These are phyloP conservation scores for Esperia sulphurella DNA, from an alignment of 2,888 invertebrate genomes.

Conservation along the genomic window DNA sequence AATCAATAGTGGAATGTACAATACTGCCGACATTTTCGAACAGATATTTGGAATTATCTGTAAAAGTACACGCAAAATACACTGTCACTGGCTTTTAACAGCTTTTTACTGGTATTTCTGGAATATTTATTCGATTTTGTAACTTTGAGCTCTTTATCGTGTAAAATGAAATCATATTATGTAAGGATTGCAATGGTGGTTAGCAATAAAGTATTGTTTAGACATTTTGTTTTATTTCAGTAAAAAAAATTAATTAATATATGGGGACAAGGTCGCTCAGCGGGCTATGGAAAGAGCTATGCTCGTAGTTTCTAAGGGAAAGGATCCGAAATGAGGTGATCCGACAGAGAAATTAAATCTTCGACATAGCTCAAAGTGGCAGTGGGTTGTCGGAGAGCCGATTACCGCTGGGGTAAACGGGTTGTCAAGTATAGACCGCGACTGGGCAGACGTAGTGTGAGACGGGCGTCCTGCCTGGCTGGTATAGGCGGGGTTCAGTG, in stretches of 20 bases:
- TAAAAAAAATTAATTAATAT: too few relatives aligned
- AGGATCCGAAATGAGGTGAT: too few relatives aligned
- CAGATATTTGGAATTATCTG: constrained; percentile 30
- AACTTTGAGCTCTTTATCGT: constrained; percentile 8
- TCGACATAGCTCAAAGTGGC: too few relatives aligned
- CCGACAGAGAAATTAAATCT: too few relatives aligned
- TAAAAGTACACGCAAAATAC: constrained; percentile 49
- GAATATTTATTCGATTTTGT: constrained; percentile 29
- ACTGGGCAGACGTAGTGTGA: too few relatives aligned
- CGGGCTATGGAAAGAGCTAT: too few relatives aligned
- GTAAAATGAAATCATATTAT: constrained; percentile 19
- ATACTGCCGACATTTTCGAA: constrained; percentile 44
- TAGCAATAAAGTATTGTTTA: constrained; percentile 64
- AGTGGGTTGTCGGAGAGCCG: too few relatives aligned
- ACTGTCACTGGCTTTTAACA: constrained; percentile 59
- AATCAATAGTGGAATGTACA: constrained; percentile 27
- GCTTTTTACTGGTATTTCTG: constrained; percentile 35
- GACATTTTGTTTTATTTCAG: constrained; percentile 35
- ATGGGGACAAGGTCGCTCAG: too few relatives aligned
- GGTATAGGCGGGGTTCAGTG: background rate
- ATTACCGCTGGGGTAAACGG: too few relatives aligned
- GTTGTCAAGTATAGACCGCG: too few relatives aligned
- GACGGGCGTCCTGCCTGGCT: too few relatives aligned
- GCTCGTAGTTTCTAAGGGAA: too few relatives aligned
- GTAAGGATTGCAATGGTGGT: constrained; percentile 57